phyloP scores from a whole-genome alignment of 2,797 vertebrate species.

The Nyctibius grandis region DNA sequence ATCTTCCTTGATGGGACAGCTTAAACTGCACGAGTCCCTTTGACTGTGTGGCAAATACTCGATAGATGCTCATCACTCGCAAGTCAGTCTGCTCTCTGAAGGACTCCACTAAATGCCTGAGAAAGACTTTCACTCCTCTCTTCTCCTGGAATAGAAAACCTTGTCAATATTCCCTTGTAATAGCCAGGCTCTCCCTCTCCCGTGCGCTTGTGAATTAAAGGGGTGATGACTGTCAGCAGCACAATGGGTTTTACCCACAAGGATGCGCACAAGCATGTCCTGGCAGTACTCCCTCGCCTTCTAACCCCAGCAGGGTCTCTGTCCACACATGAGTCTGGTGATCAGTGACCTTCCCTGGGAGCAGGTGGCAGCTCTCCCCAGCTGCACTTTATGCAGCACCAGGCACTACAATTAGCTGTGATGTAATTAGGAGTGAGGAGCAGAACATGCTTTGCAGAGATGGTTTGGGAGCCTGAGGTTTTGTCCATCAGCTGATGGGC shows the following conservation, averaged over 20 bases:
- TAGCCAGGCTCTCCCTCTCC: not conserved
- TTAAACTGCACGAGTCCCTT: not conserved
- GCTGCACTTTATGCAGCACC: not conserved
- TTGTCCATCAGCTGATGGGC: not conserved
- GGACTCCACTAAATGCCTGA: not conserved
- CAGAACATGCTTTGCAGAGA: not conserved
- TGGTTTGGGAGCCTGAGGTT: not conserved
- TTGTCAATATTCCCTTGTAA: not conserved
- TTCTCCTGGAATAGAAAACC: not conserved
- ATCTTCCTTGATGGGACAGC: not conserved
- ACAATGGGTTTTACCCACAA: fast-evolving
- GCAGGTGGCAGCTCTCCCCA: not conserved
- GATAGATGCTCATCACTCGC: not conserved
- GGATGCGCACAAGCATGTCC: fast-evolving
- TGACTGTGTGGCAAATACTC: not conserved
- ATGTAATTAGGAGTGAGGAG: not conserved
- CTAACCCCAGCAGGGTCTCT: not conserved
- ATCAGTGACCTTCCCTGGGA: not conserved
- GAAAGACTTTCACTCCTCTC: not conserved
- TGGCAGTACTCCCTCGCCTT: not conserved
- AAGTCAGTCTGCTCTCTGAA: not conserved
- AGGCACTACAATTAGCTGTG: not conserved
- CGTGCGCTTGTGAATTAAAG: not conserved
- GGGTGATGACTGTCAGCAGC: not conserved
- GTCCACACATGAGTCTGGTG: not conserved